A percentile compares a stretch with the other conserved stretches of the same genome.
phyloP scores from a whole-genome alignment of 2,797 vertebrate genomes.

The Phylloscopus collybita region DNA sequence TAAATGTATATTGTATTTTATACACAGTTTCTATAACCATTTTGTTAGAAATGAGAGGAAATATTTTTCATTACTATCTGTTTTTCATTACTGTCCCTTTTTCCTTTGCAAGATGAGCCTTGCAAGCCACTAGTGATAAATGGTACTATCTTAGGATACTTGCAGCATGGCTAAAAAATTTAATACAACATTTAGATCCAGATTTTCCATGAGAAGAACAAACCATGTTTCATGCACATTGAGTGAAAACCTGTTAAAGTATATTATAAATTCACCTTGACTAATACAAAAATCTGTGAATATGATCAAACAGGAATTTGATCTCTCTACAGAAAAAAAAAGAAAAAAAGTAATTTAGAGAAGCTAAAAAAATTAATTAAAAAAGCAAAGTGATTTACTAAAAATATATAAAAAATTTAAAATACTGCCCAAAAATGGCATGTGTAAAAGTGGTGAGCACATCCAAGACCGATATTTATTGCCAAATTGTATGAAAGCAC shows the following conservation, averaged over 20 bases:
- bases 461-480: neutral
- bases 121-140: neutral
- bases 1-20: neutral
- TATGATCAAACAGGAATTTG: neutral
- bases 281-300: neutral
- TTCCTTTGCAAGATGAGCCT: neutral
- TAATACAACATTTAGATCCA: neutral
- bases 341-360: neutral
- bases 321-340: neutral
- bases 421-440: neutral
- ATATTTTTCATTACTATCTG: neutral
- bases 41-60: neutral
- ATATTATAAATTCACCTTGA: neutral
- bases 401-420: neutral
- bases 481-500: neutral
- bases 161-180: neutral
- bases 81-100: neutral
- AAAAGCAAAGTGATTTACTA: fast-evolving
- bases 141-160: neutral
- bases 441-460: neutral
- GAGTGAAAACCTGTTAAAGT: neutral
- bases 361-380: neutral
- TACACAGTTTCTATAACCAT: neutral
- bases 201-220: neutral
- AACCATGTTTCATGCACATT: neutral